A percentile compares a stretch with the other conserved stretches of the same genome.
These are phyloP conservation scores for Oscheius myriophilus DNA, from an alignment of 2,888 invertebrate species.

Conservation along the genomic window DNA sequence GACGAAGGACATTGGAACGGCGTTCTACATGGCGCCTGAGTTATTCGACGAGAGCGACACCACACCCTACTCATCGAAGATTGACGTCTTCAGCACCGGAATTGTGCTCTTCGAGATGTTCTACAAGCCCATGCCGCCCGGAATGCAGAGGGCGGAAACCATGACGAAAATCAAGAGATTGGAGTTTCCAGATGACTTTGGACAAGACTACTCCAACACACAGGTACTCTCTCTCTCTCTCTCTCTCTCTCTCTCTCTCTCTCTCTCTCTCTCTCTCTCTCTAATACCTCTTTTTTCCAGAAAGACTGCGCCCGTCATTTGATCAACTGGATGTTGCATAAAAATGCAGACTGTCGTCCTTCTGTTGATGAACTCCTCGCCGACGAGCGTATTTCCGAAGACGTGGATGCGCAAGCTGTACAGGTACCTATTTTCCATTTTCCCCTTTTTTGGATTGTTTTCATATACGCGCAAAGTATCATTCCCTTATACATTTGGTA, in stretches of 20 bases:
- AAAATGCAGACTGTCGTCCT: constrained; percentile 51
- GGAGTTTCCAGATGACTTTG: constrained; percentile 27
- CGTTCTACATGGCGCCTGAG: constrained; percentile 94
- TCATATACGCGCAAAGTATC: too few relatives aligned
- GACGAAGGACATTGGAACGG: constrained; percentile 84
- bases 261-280: constrained; percentile 2
- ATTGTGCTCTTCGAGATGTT: constrained; percentile 81
- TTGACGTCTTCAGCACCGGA: constrained; percentile 78
- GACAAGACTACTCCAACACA: not conserved
- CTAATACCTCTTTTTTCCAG: too few relatives aligned
- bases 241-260: constrained; percentile 12
- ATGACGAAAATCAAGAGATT: constrained; percentile 72
- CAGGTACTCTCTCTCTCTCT: not conserved
- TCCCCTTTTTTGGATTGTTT: too few relatives aligned
- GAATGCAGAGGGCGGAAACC: constrained; percentile 87
- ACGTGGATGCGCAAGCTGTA: constrained; percentile 52
- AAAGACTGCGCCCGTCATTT: constrained; percentile 33
- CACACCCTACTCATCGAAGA: constrained; percentile 71
- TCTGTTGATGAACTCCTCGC: constrained; percentile 50
- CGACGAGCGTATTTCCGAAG: constrained; percentile 51
- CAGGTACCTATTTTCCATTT: too few relatives aligned
- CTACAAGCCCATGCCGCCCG: constrained; percentile 83
- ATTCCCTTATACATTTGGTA: too few relatives aligned
- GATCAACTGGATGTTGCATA: constrained; percentile 50
- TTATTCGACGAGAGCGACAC: constrained; percentile 73